Evolutionary conservation across 2,888 invertebrate genomes (phyloP).

Genomic region (Acrobasis suavella): DNA sequence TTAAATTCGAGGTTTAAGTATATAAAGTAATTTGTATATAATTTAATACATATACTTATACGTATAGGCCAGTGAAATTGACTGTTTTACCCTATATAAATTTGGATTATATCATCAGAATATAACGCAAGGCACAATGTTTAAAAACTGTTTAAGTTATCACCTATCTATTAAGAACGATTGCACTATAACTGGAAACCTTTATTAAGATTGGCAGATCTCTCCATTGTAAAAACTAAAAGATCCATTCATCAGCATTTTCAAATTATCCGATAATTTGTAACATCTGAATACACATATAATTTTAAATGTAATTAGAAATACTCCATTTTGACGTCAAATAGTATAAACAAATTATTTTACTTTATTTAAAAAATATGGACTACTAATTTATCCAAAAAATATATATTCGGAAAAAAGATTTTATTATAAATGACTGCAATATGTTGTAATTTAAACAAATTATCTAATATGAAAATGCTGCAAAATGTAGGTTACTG

Average conservation of each 20-base stretch:
- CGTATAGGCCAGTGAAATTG: slow-evolving; percentile 75
- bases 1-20: slow-evolving; percentile 73
- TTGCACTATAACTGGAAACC: slow-evolving; percentile 54
- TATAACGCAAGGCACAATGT: slow-evolving; percentile 78
- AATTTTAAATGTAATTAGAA: too few species aligned
- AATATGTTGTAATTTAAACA: neutral
- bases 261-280: slow-evolving; percentile 1
- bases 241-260: slow-evolving; percentile 31
- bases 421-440: neutral
- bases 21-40: slow-evolving; percentile 59
- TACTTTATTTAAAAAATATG: too few species aligned
- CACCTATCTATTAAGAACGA: slow-evolving; percentile 51
- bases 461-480: slow-evolving; percentile 20
- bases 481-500: slow-evolving; percentile 28
- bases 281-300: neutral
- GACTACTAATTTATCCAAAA: too few species aligned
- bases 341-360: too few species aligned
- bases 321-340: too few species aligned
- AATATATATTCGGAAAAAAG: too few species aligned
- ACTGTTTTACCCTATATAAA: slow-evolving; percentile 70
- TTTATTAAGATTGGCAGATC: slow-evolving; percentile 67
- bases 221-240: slow-evolving; percentile 52
- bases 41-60: slow-evolving; percentile 54
- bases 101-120: slow-evolving; percentile 53
- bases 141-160: slow-evolving; percentile 49